Evolutionary conservation across 2,888 invertebrate genomes (phyloP).

Genomic region (Druceiella hillmani): DNA sequence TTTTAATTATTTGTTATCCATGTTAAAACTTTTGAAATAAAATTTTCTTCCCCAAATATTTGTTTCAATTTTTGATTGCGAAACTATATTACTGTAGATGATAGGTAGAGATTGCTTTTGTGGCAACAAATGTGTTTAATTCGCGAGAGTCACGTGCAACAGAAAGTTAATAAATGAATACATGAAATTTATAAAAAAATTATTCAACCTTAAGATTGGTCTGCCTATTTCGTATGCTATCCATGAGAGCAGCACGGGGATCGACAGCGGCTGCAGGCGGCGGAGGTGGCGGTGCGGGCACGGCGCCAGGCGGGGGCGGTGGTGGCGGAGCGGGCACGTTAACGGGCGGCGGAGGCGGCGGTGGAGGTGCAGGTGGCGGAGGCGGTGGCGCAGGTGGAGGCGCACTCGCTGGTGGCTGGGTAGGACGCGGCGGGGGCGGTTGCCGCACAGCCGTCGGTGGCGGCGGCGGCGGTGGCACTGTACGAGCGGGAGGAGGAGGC

Average conservation of each 20-base stretch:
- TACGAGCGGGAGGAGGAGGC: slow-evolving; percentile 57
- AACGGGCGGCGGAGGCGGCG: slow-evolving; percentile 36
- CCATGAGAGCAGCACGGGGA: slow-evolving; percentile 68
- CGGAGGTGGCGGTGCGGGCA: slow-evolving; percentile 28
- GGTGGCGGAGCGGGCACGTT: slow-evolving; percentile 37
- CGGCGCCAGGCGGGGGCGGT: slow-evolving; percentile 29
- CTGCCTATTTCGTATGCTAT: slow-evolving; percentile 77
- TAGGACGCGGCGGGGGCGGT: slow-evolving; percentile 46
- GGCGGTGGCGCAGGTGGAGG: slow-evolving; percentile 33
- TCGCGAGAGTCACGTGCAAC: too few relatives aligned
- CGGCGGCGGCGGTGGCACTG: slow-evolving; percentile 41
- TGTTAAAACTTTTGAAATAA: too few relatives aligned
- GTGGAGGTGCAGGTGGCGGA: slow-evolving; percentile 35
- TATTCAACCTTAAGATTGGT: slow-evolving; percentile 72
- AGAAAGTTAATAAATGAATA: too few relatives aligned
- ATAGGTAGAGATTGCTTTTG: too few relatives aligned
- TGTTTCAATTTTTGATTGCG: too few relatives aligned
- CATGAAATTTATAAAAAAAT: too few relatives aligned
- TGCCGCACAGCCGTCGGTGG: slow-evolving; percentile 32
- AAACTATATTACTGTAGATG: too few relatives aligned
- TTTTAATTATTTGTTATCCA: too few relatives aligned
- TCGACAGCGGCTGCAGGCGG: slow-evolving; percentile 38
- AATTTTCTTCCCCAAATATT: too few relatives aligned
- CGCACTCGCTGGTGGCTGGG: slow-evolving; percentile 35
- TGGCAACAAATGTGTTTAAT: too few relatives aligned